phyloP scores from a whole-genome alignment of 2,113 vertebrate species.

The Rhineura floridana region DNA sequence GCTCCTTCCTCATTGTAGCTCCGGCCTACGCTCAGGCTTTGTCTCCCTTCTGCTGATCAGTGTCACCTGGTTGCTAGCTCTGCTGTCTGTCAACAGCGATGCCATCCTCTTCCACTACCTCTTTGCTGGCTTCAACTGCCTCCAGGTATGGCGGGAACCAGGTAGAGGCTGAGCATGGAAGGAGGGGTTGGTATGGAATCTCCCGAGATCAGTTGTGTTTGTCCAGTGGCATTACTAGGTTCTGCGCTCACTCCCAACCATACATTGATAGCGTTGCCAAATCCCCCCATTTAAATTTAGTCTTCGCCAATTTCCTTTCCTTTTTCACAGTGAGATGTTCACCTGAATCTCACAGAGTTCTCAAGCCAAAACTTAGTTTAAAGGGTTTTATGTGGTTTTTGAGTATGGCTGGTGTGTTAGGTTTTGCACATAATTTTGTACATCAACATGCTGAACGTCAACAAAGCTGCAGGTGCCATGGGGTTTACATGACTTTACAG shows the following conservation, averaged over 20 bases:
- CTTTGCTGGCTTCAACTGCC: slow-evolving; percentile 88
- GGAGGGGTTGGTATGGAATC: background rate
- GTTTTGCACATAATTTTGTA: too few relatives aligned
- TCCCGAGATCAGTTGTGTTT: background rate
- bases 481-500: background rate
- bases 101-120: slow-evolving; percentile 93
- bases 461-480: background rate
- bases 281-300: background rate
- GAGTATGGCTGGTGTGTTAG: too few relatives aligned
- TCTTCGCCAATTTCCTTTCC: background rate
- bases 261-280: background rate
- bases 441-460: background rate
- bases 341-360: background rate
- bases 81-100: slow-evolving; percentile 93
- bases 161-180: background rate
- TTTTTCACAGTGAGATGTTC: background rate
- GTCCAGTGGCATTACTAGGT: background rate
- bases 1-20: slow-evolving; percentile 67
- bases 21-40: slow-evolving; percentile 83
- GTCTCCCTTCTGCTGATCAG: slow-evolving; percentile 85
- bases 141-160: slow-evolving; percentile 80
- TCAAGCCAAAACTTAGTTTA: background rate
- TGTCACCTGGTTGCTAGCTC: slow-evolving; percentile 85
- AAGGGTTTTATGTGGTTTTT: background rate
- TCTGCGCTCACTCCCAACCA: background rate